A percentile compares a stretch with the other conserved stretches of the same genome.
Evolutionary conservation across 2,888 invertebrate genomes (phyloP).

Genomic region (Fragum whitleyi): DNA sequence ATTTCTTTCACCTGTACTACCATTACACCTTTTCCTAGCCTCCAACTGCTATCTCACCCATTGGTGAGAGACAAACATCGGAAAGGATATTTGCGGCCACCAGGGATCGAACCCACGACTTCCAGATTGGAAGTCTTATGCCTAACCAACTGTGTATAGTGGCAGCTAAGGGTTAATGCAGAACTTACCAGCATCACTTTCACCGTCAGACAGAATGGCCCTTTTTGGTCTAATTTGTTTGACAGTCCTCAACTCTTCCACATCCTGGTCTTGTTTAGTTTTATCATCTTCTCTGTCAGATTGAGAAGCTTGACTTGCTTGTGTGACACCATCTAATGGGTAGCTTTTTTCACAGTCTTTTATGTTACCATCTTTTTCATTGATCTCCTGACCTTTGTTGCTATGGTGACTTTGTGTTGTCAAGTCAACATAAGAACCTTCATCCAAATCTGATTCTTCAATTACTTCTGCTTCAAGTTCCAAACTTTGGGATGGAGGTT

Average conservation of each 20-base stretch:
- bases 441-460: constrained; percentile 23
- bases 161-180: no score
- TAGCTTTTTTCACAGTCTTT: no score
- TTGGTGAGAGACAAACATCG: no score
- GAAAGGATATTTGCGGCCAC: no score
- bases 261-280: background rate
- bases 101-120: no score
- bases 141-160: no score
- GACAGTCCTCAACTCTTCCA: constrained; percentile 28
- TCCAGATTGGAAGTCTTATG: no score
- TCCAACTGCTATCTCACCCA: no score
- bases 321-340: background rate
- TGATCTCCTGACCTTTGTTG: no score
- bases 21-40: no score
- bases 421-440: constrained; percentile 14
- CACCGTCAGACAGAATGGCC: constrained; percentile 64
- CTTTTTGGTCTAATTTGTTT: constrained; percentile 37
- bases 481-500: background rate
- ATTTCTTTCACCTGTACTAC: no score
- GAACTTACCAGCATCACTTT: constrained; percentile 53
- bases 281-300: background rate
- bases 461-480: constrained; percentile 18
- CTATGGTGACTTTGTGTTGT: background rate
- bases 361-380: no score
- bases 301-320: background rate